phyloP scores from a whole-genome alignment of 2,888 invertebrate species.

The Sipha maydis region DNA sequence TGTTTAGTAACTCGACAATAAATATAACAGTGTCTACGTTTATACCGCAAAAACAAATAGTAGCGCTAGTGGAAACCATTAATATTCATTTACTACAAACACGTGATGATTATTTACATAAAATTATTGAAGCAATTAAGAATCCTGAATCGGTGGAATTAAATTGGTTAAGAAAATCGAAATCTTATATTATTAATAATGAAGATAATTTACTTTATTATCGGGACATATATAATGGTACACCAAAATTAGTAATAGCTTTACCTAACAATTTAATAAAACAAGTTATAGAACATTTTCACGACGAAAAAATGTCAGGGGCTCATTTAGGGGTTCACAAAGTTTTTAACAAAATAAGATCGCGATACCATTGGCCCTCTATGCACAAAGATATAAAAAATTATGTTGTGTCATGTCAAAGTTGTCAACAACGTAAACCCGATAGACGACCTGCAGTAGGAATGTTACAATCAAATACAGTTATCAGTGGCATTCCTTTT shows the following conservation, averaged over 20 bases:
- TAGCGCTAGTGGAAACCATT: no score
- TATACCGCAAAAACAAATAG: no score
- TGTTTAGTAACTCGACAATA: no score
- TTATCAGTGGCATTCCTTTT: no score
- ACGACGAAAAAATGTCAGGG: neutral
- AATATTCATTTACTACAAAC: neutral
- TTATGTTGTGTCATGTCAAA: no score
- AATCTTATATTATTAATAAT: constrained; percentile 6
- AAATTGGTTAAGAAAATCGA: neutral
- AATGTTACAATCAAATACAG: no score
- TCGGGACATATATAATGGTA: no score
- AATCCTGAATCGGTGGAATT: neutral
- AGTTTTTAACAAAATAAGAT: constrained; percentile 10
- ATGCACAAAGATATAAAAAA: constrained; percentile 5
- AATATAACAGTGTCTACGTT: no score
- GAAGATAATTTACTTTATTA: neutral
- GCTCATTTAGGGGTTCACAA: constrained; percentile 19
- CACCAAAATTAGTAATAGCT: no score
- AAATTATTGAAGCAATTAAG: neutral
- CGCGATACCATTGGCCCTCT: neutral
- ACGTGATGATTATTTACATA: neutral
- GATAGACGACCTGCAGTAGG: no score
- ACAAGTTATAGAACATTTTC: neutral
- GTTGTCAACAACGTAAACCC: no score
- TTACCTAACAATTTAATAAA: no score